Base-by-base conservation (phyloP, 1,140 invertebrate species). In the Protaetia brevitarsis region DNA sequence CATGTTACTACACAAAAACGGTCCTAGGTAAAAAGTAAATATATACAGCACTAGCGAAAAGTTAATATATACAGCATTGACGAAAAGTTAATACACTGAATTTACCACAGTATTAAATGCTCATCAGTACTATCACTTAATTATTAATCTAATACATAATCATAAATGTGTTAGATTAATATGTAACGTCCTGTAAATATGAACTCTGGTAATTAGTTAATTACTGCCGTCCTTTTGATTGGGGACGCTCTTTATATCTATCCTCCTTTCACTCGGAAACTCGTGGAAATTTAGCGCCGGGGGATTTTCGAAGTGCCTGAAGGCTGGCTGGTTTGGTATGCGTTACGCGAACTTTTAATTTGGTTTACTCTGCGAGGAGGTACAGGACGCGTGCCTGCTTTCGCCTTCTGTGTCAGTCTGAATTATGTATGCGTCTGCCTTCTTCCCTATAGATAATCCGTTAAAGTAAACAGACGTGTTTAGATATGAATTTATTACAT, bases 391-490 rank as follows among this genome's bases (percentile, higher is more conserved):
- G 16, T n/a, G 34, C 34, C 34, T 13, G 10, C 34, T n/a, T n/a
- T n/a, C n/a, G n/a, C 34, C 34, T 37, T 16, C 10, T 16, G 34
- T 16, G 5, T 37, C 34, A 16, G 34, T 13, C 34, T 6, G 34
- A 37, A 37, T 37, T 37, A 37, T 37, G 34, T 37, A 37, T 37
- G 34, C 34, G n/a, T 37, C 34, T 1, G 34, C 34, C 10, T 37
- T 37, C 34, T 37, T 37, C 34, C 34, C 11, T 37, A 37, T 37
- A 37, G 34, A 37, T 37, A 37, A 37, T 37, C 34, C 34, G 5
- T 37, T 37, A 37, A 37, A 37, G 34, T 37, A 37, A 37, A 37
- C 34, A 37, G 16, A 37, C 34, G 34, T 37, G 34, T 37, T 37
- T 37, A 37, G 34, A 16, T 37, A 37, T 37, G 34, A 37, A 37